phyloP scores from a whole-genome alignment of 1,140 invertebrate genomes.

The Drosophila murphyi region DNA sequence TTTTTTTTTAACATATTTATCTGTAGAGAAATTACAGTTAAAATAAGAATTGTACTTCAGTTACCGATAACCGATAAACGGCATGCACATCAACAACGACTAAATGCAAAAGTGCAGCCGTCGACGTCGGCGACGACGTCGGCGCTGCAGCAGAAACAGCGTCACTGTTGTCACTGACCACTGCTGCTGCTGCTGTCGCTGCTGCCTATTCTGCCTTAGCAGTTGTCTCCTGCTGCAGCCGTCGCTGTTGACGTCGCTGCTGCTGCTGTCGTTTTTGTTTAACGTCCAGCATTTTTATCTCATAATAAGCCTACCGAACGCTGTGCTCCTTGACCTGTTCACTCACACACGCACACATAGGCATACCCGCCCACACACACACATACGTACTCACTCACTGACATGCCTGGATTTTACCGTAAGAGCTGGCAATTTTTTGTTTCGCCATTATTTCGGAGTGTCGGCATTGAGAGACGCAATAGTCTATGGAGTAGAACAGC shows the following conservation, averaged over 20 bases:
- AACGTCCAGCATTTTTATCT: conserved; percentile 77
- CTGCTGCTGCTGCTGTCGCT: conserved; percentile 17
- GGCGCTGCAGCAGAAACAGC: neutral
- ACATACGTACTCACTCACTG: conserved; percentile 4
- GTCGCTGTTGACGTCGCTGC: conserved; percentile 11
- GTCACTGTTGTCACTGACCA: neutral
- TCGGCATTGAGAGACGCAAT: conserved; percentile 66
- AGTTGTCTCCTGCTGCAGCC: neutral
- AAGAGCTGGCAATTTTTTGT: conserved; percentile 70
- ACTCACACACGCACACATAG: neutral
- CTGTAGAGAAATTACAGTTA: too few relatives aligned
- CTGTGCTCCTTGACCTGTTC: conserved; percentile 36
- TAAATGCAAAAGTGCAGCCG: conserved; percentile 27
- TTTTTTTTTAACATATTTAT: too few relatives aligned
- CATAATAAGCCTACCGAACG: conserved; percentile 76
- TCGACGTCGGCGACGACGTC: neutral
- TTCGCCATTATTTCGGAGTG: conserved; percentile 63
- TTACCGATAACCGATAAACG: too few relatives aligned
- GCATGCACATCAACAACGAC: neutral
- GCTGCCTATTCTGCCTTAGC: conserved; percentile 8
- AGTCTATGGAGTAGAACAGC: conserved; percentile 79
- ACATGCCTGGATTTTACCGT: conserved; percentile 34
- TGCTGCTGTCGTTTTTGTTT: conserved; percentile 65
- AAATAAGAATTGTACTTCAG: too few relatives aligned
- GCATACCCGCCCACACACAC: conserved; percentile 5